phyloP scores from a whole-genome alignment of 2,797 vertebrate genomes.

The Trichosurus vulpecula region DNA sequence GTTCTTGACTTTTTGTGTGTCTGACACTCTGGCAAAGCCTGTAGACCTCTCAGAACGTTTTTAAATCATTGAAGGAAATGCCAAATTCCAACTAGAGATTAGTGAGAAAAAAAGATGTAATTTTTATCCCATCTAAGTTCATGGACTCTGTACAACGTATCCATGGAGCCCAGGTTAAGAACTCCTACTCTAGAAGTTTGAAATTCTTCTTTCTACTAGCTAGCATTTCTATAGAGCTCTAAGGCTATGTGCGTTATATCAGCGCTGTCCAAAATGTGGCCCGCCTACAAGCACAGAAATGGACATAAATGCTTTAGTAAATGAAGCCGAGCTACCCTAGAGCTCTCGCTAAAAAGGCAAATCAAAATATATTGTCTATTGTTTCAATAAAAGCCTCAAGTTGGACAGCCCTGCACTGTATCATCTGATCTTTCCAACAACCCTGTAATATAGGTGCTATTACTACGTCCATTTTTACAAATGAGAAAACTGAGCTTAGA shows the following conservation, averaged over 20 bases:
- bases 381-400: no score
- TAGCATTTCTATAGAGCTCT: neutral
- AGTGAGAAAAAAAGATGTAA: neutral
- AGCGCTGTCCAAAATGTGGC: no score
- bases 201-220: neutral
- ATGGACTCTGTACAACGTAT: neutral
- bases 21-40: neutral
- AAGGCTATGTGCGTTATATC: neutral
- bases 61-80: neutral
- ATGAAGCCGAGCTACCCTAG: no score
- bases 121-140: neutral
- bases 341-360: no score
- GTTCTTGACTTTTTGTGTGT: neutral
- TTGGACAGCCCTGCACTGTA: no score
- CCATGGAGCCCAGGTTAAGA: neutral
- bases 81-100: neutral
- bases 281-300: no score
- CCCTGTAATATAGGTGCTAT: neutral
- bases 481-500: neutral
- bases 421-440: neutral
- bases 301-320: no score
- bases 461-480: neutral
- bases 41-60: neutral
- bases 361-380: no score
- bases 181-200: neutral